These are phyloP conservation scores for Hippocampus mohnikei DNA, from an alignment of 2,113 vertebrate species.

Conservation along the genomic window DNA sequence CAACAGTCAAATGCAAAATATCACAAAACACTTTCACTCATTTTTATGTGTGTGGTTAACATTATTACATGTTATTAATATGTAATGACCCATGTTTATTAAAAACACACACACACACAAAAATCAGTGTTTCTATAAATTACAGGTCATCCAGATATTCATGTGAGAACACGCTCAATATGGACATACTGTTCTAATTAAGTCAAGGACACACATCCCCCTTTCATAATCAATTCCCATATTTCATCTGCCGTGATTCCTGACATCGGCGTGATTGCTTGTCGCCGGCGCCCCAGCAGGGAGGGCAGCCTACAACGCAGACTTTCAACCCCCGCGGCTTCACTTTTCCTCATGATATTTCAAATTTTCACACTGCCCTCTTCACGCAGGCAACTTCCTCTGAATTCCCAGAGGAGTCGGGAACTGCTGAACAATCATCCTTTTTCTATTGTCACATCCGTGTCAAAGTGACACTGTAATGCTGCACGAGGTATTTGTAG, in stretches of 20 bases:
- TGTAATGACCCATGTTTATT: neutral
- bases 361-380: conserved; percentile 6
- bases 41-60: neutral
- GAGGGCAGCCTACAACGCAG: conserved; percentile 1
- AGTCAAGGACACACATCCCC: conserved; percentile 6
- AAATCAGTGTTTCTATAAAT: no score
- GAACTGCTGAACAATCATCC: neutral
- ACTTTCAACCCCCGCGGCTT: conserved; percentile 2
- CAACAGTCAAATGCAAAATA: neutral
- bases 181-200: conserved; percentile 5
- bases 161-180: neutral
- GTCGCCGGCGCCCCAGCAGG: neutral
- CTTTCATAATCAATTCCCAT: conserved; percentile 9
- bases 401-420: neutral
- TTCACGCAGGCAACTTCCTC: conserved; percentile 2
- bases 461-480: neutral
- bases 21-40: neutral
- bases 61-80: neutral
- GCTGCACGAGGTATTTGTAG: neutral
- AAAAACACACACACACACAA: neutral
- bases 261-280: conserved; percentile 10
- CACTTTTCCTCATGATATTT: conserved; percentile 1
- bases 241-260: conserved; percentile 10
- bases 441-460: neutral
- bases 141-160: no score